A percentile compares a stretch with the other conserved stretches of the same genome.
Evolutionary conservation across 2,113 vertebrate genomes (phyloP).

Genomic region (Podiceps cristatus): DNA sequence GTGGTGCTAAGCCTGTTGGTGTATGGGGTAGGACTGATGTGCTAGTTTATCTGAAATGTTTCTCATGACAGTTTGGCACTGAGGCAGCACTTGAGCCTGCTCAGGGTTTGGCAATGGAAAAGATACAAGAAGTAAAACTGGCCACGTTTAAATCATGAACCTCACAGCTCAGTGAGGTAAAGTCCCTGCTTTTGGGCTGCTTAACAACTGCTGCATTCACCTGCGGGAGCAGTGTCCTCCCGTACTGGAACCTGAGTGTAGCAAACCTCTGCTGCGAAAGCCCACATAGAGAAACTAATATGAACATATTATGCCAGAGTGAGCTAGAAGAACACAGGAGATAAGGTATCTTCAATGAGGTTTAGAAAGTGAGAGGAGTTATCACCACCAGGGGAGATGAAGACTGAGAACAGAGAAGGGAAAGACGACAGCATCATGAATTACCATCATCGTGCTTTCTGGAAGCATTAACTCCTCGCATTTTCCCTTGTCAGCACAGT

Average conservation of each 20-base stretch:
- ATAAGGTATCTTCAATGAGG: neutral
- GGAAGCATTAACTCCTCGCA: neutral
- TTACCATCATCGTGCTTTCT: neutral
- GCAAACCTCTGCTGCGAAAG: neutral
- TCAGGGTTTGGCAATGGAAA: neutral
- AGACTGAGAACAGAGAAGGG: neutral
- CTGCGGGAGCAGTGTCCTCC: neutral
- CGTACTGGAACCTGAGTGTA: neutral
- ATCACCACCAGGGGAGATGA: neutral
- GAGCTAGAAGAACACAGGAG: neutral
- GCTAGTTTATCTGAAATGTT: neutral
- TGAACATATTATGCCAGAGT: neutral
- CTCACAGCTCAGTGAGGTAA: neutral
- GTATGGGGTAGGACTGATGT: neutral
- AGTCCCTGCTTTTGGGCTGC: neutral
- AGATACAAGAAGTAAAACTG: neutral
- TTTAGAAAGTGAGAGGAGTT: neutral
- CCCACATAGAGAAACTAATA: neutral
- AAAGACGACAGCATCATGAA: neutral
- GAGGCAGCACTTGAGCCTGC: neutral
- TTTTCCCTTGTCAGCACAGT: neutral
- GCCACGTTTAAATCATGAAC: neutral
- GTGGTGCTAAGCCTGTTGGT: neutral
- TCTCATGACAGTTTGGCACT: neutral
- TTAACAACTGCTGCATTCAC: neutral